Evolutionary conservation across 2,113 vertebrate genomes (phyloP).

Genomic region (Limanda limanda): DNA sequence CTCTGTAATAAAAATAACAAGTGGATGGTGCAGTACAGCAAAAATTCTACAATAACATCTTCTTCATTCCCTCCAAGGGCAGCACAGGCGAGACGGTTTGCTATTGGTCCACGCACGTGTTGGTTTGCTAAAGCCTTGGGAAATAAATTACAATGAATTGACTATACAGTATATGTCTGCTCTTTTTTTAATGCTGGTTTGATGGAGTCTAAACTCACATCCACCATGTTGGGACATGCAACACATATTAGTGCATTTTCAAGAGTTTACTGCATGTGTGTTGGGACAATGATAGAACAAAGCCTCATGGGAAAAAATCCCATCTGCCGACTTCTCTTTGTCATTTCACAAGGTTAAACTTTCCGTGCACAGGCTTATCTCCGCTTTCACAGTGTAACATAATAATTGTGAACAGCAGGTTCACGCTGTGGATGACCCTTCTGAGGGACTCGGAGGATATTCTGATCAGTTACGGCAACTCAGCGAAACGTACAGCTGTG

Average conservation of each 20-base stretch:
- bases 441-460: constrained; percentile 30
- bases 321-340: neutral
- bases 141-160: neutral
- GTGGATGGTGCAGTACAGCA: neutral
- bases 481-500: constrained; percentile 51
- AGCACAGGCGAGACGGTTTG: no score
- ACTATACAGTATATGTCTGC: neutral
- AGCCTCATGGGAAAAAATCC: neutral
- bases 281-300: neutral
- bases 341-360: constrained; percentile 45
- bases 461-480: constrained; percentile 39
- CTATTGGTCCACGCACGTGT: neutral
- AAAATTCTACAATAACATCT: neutral
- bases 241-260: neutral
- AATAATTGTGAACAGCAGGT: constrained; percentile 56
- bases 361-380: constrained; percentile 20
- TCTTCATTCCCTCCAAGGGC: neutral
- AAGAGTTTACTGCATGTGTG: neutral
- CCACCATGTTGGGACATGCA: neutral
- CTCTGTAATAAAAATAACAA: neutral
- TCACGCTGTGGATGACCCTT: constrained; percentile 33
- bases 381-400: constrained; percentile 20
- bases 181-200: neutral
- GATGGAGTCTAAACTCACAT: neutral
- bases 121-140: no score